Evolutionary conservation across 1,140 invertebrate genomes (phyloP), one percentile per base, ranked within the genome.

Genomic region (Rhagoletis zephyria): DNA sequence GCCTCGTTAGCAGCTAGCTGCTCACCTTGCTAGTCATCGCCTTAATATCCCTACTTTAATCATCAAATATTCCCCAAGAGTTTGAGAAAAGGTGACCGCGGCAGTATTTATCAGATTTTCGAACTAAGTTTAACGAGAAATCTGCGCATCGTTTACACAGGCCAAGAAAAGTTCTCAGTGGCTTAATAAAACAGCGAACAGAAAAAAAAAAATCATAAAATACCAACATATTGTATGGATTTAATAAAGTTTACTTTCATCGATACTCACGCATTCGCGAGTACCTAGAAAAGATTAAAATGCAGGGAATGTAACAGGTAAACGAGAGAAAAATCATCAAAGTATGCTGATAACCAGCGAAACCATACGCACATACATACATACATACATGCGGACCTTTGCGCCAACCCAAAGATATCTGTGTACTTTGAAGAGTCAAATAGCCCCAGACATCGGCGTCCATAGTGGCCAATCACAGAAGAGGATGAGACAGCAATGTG

Each of bases 161-260:
- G 40, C 2, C 67, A 42, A 48, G 40, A 14, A 45, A 74, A 45
- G 42, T 74, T 74, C n/a, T 5, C 67, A 74, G 67, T 74, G 67
- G 67, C 67, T 74, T 74, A 14, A 42, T 45, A 48, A 74, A 74
- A 74, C 45, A 45, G 42, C 12, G 10, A 74, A 42, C 67, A 67
- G 9, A 74, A 48, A 48, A 42, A n/a, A n/a, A 74, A 74, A 74
- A 74, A 14, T 74, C 45, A 45, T 74, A 74, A 74, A 45, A 48
- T 74, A 45, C 67, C 4, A 10, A 45, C 42, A 70, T 70, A 70
- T 70, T 70, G 40, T 70, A 74, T 70, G 16, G 67, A 16, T 74
- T 74, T 74, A 74, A 74, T 74, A 45, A 74, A 74, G 67, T 74
- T 74, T 45, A 74, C 67, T 74, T 48, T 14, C 40, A 74, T 74